These are phyloP conservation scores for Ornithoptera alexandrae DNA, from an alignment of 2,888 invertebrate genomes.

Conservation along the genomic window DNA sequence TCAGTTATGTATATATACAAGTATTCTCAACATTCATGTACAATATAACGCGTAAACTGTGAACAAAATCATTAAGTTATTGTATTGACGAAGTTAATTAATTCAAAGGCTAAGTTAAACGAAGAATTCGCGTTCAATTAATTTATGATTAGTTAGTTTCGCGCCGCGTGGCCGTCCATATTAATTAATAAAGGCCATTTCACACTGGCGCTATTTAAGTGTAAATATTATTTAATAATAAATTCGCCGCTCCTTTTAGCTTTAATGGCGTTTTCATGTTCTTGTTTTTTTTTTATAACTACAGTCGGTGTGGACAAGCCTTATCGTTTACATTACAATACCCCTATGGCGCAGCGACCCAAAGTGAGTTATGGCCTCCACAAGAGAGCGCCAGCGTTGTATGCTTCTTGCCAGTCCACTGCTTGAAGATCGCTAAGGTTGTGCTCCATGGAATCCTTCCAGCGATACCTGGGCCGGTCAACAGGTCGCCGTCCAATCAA, in stretches of 20 bases:
- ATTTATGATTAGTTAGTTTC: conserved; percentile 24
- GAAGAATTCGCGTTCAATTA: conserved; percentile 20
- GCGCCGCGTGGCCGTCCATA: conserved; percentile 21
- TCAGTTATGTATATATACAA: too few relatives aligned
- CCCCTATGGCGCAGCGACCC: too few relatives aligned
- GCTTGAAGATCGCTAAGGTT: too few relatives aligned
- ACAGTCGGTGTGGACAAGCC: not conserved
- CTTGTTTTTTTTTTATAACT: not conserved
- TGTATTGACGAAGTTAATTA: conserved; percentile 7
- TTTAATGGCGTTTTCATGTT: not conserved
- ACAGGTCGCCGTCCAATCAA: too few relatives aligned
- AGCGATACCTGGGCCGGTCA: too few relatives aligned
- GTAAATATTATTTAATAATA: not conserved
- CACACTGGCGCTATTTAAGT: conserved; percentile 3
- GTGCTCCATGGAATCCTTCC: too few relatives aligned
- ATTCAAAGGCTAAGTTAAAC: conserved; percentile 22
- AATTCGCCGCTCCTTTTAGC: not conserved
- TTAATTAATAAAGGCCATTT: conserved; percentile 22
- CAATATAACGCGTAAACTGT: not conserved
- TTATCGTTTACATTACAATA: not conserved
- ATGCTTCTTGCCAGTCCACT: too few relatives aligned
- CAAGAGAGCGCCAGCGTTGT: too few relatives aligned
- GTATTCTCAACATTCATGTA: too few relatives aligned
- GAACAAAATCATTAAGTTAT: not conserved
- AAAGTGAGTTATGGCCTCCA: too few relatives aligned